These are phyloP conservation scores for Drepana arcuata DNA, from an alignment of 1,140 invertebrate species.

Conservation along the genomic window DNA sequence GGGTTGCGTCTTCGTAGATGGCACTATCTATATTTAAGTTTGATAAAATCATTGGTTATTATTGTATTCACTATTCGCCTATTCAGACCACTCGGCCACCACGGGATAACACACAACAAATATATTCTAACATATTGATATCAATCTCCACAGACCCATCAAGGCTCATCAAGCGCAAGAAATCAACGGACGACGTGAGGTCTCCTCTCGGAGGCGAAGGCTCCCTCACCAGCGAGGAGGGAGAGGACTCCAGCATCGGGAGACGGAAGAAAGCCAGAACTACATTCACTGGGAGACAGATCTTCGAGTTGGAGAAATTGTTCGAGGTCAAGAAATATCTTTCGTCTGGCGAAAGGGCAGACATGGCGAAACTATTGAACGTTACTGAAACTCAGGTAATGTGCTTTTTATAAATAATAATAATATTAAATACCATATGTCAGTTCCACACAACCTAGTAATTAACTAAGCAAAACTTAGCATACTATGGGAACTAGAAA, in stretches of 20 bases:
- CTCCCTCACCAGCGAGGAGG: constrained; percentile 80
- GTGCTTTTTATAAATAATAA: no score
- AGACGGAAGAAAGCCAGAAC: constrained; percentile 96
- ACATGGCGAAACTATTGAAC: constrained; percentile 93
- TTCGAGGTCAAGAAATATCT: constrained; percentile 97
- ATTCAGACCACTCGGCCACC: no score
- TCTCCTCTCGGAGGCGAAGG: constrained; percentile 85
- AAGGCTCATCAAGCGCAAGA: constrained; percentile 60
- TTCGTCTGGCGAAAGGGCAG: constrained; percentile 93
- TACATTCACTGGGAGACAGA: constrained; percentile 95
- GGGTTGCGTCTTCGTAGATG: no score
- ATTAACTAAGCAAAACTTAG: no score
- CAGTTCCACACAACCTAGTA: no score
- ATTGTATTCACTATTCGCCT: no score
- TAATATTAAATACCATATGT: no score
- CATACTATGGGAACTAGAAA: no score
- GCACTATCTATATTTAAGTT: no score
- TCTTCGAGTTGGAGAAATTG: constrained; percentile 96
- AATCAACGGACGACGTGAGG: constrained; percentile 57
- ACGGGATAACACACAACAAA: no score
- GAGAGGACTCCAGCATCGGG: constrained; percentile 74
- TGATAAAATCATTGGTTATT: no score
- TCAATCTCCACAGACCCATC: constrained; percentile 54
- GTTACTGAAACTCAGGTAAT: constrained; percentile 97
- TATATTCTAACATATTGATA: no score